These are phyloP conservation scores for Pedetes capensis DNA, from an alignment of 2,113 vertebrate genomes.

Conservation along the genomic window DNA sequence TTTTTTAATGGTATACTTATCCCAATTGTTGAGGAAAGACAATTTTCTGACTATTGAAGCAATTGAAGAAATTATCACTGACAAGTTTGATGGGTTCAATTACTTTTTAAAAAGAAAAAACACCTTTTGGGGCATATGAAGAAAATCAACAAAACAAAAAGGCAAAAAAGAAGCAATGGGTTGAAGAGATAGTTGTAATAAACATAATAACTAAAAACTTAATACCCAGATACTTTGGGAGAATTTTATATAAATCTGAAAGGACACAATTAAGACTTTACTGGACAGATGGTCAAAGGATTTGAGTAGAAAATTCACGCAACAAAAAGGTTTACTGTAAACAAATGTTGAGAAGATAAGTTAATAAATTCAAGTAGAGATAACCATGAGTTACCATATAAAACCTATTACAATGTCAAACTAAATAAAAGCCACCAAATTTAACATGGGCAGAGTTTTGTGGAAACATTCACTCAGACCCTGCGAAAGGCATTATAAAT, in stretches of 20 bases:
- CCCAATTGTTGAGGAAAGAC: conserved; percentile 73
- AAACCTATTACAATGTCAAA: conserved; percentile 7
- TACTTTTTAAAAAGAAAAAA: background rate
- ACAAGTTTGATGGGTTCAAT: conserved; percentile 64
- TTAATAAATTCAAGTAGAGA: conserved; percentile 32
- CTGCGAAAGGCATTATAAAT: background rate
- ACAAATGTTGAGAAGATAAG: conserved; percentile 21
- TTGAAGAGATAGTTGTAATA: conserved; percentile 10
- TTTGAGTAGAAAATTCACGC: conserved; percentile 13
- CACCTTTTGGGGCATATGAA: background rate
- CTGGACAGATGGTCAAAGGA: conserved; percentile 2
- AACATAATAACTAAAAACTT: conserved; percentile 8
- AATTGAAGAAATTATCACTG: conserved; percentile 74
- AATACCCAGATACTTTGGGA: conserved; percentile 1
- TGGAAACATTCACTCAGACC: background rate
- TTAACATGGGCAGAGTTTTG: background rate
- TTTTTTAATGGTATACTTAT: conserved; percentile 75
- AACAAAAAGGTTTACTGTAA: conserved; percentile 32
- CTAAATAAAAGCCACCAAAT: conserved; percentile 17
- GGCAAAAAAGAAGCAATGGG: conserved; percentile 17
- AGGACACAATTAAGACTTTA: background rate
- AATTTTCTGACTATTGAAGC: conserved; percentile 73
- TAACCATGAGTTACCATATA: background rate
- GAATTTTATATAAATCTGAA: conserved; percentile 34
- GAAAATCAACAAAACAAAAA: conserved; percentile 56